Conservation (phyloP, 2,888 invertebrate genomes). For the Selenia dentaria region DNA sequence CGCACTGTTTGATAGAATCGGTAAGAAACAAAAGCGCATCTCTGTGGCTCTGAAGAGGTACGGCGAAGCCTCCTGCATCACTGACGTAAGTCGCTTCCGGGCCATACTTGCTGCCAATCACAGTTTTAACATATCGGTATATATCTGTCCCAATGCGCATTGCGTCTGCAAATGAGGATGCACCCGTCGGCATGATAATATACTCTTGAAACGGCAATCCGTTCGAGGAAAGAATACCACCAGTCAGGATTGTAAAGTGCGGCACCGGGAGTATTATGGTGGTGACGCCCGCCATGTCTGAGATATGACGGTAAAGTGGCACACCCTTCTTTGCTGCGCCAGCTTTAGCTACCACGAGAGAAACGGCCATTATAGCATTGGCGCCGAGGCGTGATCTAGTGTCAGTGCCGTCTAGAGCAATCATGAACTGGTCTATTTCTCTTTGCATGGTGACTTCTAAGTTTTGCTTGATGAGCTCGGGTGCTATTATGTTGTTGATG, state of each 20-base stretch:
- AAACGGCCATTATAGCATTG: conserved; percentile 98
- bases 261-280: conserved; percentile 97
- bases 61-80: conserved; percentile 98
- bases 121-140: conserved; percentile 96
- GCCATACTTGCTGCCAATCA: conserved; percentile 95
- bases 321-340: conserved; percentile 97
- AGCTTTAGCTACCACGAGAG: conserved; percentile 97
- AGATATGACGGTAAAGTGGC: conserved; percentile 95
- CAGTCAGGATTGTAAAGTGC: conserved; percentile 98
- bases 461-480: conserved; percentile 91
- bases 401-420: conserved; percentile 97
- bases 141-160: conserved; percentile 99
- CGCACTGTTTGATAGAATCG: conserved; percentile 95
- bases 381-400: conserved; percentile 97
- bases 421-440: conserved; percentile 94
- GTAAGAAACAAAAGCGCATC: conserved; percentile 94
- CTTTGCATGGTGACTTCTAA: conserved; percentile 96
- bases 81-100: conserved; percentile 97
- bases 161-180: conserved; percentile 95
- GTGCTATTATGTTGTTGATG: conserved; percentile 92
- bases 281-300: conserved; percentile 95
- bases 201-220: conserved; percentile 98
- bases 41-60: conserved; percentile 96
- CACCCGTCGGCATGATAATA: conserved; percentile 96
- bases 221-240: conserved; percentile 98